Base-by-base conservation (phyloP, 2,797 vertebrate genomes). In the Epinephelus coioides region DNA sequence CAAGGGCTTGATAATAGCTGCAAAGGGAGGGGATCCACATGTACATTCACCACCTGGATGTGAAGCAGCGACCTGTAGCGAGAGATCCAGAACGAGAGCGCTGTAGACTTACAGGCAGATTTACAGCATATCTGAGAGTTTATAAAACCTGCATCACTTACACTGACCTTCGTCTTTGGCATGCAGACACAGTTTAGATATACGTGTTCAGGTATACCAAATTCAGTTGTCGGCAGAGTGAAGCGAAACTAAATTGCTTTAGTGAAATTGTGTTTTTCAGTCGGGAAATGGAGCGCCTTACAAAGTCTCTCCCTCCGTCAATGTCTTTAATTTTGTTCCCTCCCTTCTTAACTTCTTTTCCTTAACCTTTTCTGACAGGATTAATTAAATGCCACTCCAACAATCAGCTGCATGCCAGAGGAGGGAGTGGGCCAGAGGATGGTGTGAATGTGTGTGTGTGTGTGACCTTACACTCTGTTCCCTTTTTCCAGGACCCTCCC, bases 351-450 rank as follows among this genome's bases (percentile, higher is more conserved):
- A 54, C 66, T 27, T 64, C 53, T 55, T 71, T 83, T 55, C 78
- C 76, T 50, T 81, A 78, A 78, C 85, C 75, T 85, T 88, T 80
- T 78, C 79, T 86, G 82, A 59, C 84, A 88, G 81, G 78, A 87
- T 86, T 91, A 86, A 90, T 93, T 82, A 89, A 88, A 83, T 76
- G 71, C 56, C 79, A 78, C 70, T 77, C 78, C 68, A 69, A 89
- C 85, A 85, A 84, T 84, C 81, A 84, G 75, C 77, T 76, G 71
- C 65, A 73, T 88, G 69, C 87, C 85, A 84, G 69, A 86, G 40
- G 43, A 86, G 78, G 86, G 82, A 75, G 88, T 69, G 51, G 66
- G 43, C 38, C 8, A 2, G 19, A 47, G 63, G n/a, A 62, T 61
- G 44, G 10, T 64, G 46, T 68, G 66, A 7, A 11, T 63, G 49